These are phyloP conservation scores for Drosophila nikananu DNA, from an alignment of 1,140 invertebrate genomes.

Conservation along the genomic window DNA sequence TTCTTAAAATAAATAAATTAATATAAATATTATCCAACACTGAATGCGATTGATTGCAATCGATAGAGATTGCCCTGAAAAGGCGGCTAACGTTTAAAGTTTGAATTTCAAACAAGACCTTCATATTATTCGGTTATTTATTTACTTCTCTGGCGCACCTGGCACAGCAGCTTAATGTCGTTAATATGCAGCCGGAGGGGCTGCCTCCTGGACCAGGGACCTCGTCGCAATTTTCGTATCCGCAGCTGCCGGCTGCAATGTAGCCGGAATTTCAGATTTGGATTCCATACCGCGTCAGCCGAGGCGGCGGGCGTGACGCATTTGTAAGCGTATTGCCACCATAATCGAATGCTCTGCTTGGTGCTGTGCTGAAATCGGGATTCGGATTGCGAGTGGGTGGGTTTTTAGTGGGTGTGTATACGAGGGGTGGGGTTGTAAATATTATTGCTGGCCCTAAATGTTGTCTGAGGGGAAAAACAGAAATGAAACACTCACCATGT, in stretches of 20 bases:
- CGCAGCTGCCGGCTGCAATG: constrained; percentile 71
- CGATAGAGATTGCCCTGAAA: constrained; percentile 13
- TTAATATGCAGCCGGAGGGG: constrained; percentile 64
- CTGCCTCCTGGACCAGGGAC: constrained; percentile 55
- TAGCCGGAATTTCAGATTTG: constrained; percentile 69
- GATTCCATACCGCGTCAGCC: constrained; percentile 50
- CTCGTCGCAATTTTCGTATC: constrained; percentile 62
- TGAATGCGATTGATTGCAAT: neutral
- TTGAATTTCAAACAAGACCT: neutral
- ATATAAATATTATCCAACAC: neutral
- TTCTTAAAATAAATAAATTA: neutral
- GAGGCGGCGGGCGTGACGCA: constrained; percentile 61
- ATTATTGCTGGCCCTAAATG: constrained; percentile 48
- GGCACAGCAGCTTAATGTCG: constrained; percentile 67
- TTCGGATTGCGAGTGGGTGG: constrained; percentile 23
- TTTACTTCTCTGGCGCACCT: constrained; percentile 54
- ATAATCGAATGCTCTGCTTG: constrained; percentile 70
- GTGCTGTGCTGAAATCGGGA: constrained; percentile 67
- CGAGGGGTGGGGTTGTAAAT: constrained; percentile 22
- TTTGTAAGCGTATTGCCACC: constrained; percentile 77
- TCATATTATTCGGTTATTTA: neutral
- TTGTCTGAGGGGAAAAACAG: constrained; percentile 9
- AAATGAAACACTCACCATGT: constrained; percentile 65
- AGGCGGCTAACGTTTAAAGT: neutral
- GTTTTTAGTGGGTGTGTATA: constrained; percentile 1